These are phyloP conservation scores for Paragorgia papillata DNA, from an alignment of 92 coral and sea anemone species.

Conservation along the genomic window DNA sequence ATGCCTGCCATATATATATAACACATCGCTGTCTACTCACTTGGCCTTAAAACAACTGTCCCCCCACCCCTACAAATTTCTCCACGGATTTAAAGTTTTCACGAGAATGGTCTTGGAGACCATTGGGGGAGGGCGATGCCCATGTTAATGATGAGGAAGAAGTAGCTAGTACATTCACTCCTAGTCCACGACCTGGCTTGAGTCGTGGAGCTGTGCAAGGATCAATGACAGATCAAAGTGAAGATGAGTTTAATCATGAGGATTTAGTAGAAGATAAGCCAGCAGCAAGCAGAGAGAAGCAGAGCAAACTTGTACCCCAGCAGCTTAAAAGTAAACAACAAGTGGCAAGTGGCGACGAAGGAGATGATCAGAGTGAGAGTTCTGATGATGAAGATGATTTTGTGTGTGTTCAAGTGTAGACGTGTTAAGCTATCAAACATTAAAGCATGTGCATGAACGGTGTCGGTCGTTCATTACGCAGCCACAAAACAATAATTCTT, in stretches of 20 bases:
- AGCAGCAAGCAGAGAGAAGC: conserved; percentile 52
- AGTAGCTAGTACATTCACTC: conserved; percentile 95
- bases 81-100: too few species aligned
- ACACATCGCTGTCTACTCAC: too few species aligned
- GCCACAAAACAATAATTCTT: too few species aligned
- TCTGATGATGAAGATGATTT: conserved; percentile 98
- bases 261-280: conserved; percentile 79
- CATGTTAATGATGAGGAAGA: conserved; percentile 95
- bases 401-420: too few species aligned
- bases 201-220: conserved; percentile 67
- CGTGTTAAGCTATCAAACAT: too few species aligned
- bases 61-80: too few species aligned
- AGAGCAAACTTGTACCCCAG: conserved; percentile 43
- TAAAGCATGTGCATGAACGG: too few species aligned
- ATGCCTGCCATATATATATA: too few species aligned
- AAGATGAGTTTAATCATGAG: conserved; percentile 95
- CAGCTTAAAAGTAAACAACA: conserved; percentile 54
- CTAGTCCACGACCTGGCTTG: conserved; percentile 88
- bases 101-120: too few species aligned
- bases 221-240: conserved; percentile 99
- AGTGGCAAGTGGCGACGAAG: conserved; percentile 73
- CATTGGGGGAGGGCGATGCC: too few species aligned
- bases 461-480: too few species aligned
- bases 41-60: too few species aligned
- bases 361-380: conserved; percentile 91